Evolutionary conservation across 2,113 vertebrate species (phyloP).

Genomic region (Limanda limanda): DNA sequence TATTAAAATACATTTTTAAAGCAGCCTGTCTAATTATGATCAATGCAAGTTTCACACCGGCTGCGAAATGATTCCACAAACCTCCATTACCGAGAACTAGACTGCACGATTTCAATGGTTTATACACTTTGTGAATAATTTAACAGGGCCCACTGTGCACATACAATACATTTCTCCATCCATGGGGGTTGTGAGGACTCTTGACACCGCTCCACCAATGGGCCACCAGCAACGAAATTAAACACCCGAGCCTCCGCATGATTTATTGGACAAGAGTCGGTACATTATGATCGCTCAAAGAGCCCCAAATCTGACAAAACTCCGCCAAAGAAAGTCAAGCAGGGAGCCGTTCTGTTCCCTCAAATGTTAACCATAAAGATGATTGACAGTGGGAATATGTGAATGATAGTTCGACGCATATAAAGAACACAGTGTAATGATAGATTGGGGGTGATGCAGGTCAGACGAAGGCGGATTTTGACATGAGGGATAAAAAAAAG

Average conservation of each 20-base stretch:
- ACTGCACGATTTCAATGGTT: slow-evolving; percentile 25
- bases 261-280: slow-evolving; percentile 33
- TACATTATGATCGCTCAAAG: slow-evolving; percentile 43
- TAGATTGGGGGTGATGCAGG: slow-evolving; percentile 50
- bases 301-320: slow-evolving; percentile 39
- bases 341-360: slow-evolving; percentile 36
- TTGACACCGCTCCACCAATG: neutral
- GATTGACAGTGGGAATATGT: slow-evolving; percentile 72
- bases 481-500: slow-evolving; percentile 52
- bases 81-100: slow-evolving; percentile 2
- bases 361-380: slow-evolving; percentile 64
- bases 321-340: slow-evolving; percentile 25
- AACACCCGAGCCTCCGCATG: slow-evolving; percentile 23
- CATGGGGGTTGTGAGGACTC: neutral
- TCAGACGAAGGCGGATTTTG: slow-evolving; percentile 55
- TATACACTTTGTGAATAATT: slow-evolving; percentile 36
- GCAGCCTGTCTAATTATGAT: neutral
- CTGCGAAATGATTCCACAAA: slow-evolving; percentile 18
- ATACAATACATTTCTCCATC: slow-evolving; percentile 16
- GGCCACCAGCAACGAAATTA: slow-evolving; percentile 34
- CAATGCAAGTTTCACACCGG: neutral
- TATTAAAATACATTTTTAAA: slow-evolving; percentile 14
- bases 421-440: slow-evolving; percentile 59
- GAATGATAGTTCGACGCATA: slow-evolving; percentile 67
- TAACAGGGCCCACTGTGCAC: slow-evolving; percentile 16